Evolutionary conservation across 2,888 invertebrate species (phyloP).

Genomic region (Blomia tropicalis): DNA sequence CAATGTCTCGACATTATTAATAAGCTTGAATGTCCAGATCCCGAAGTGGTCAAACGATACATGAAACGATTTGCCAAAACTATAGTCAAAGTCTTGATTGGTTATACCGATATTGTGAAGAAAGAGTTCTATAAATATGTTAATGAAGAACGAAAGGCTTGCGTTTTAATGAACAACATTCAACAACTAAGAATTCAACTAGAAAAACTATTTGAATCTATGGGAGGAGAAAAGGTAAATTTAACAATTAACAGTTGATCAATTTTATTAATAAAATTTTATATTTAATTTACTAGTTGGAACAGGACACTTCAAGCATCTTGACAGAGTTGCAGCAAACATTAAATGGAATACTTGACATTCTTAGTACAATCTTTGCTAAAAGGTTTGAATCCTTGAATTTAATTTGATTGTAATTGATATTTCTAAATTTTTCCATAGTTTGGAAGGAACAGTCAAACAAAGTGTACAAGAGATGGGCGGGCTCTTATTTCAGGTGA

Average conservation of each 20-base stretch:
- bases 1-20: constrained; percentile 99
- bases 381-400: constrained; percentile 48
- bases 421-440: constrained; percentile 35
- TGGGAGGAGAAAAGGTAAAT: constrained; percentile 74
- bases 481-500: constrained; percentile 70
- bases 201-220: constrained; percentile 97
- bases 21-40: constrained; percentile 96
- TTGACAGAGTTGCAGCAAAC: constrained; percentile 92
- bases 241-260: neutral
- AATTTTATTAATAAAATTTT: neutral
- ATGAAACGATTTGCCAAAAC: constrained; percentile 99
- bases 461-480: constrained; percentile 84
- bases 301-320: constrained; percentile 85
- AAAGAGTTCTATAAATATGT: constrained; percentile 89
- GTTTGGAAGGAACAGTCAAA: constrained; percentile 79
- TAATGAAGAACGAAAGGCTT: constrained; percentile 85
- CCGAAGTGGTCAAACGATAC: constrained; percentile 89
- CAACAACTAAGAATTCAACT: constrained; percentile 94
- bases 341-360: constrained; percentile 81
- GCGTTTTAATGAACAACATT: constrained; percentile 98
- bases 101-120: constrained; percentile 94
- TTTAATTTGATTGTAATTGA: constrained; percentile 5
- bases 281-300: constrained; percentile 42
- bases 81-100: constrained; percentile 88
- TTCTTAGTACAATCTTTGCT: constrained; percentile 80